These are phyloP conservation scores for Isichthys henryi DNA, from an alignment of 2,113 vertebrate genomes.

Conservation along the genomic window DNA sequence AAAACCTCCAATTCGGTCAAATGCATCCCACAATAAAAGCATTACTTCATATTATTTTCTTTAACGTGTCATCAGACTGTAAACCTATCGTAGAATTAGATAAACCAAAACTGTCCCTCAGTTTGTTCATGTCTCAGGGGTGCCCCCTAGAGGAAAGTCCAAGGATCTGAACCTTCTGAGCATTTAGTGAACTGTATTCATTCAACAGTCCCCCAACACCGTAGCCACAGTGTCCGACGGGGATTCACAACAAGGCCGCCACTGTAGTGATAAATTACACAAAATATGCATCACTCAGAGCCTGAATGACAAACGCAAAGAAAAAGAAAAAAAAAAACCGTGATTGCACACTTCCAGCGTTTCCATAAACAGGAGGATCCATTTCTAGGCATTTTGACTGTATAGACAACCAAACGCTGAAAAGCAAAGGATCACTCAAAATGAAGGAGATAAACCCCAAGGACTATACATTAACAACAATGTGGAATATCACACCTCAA, in stretches of 20 bases:
- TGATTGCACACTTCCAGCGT: background rate
- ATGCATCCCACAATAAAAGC: background rate
- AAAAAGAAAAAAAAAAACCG: background rate
- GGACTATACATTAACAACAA: constrained; percentile 24
- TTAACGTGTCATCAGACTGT: background rate
- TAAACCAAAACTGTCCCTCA: background rate
- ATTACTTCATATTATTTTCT: background rate
- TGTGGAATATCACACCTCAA: constrained; percentile 58
- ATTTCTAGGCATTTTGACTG: background rate
- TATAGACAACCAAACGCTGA: background rate
- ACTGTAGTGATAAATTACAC: constrained; percentile 3
- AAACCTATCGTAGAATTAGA: background rate
- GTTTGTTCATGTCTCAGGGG: background rate
- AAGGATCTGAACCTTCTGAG: background rate
- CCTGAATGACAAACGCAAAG: background rate
- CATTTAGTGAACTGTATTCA: background rate
- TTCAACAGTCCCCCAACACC: background rate
- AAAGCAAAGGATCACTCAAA: constrained; percentile 16
- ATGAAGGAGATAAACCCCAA: background rate
- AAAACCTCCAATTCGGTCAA: background rate
- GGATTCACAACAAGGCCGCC: background rate
- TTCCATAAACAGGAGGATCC: background rate
- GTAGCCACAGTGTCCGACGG: background rate
- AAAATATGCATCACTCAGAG: background rate
- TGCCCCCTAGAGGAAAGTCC: background rate